These are phyloP conservation scores for Malacoctenus gilli DNA, from an alignment of 2,797 vertebrate species.

Conservation along the genomic window DNA sequence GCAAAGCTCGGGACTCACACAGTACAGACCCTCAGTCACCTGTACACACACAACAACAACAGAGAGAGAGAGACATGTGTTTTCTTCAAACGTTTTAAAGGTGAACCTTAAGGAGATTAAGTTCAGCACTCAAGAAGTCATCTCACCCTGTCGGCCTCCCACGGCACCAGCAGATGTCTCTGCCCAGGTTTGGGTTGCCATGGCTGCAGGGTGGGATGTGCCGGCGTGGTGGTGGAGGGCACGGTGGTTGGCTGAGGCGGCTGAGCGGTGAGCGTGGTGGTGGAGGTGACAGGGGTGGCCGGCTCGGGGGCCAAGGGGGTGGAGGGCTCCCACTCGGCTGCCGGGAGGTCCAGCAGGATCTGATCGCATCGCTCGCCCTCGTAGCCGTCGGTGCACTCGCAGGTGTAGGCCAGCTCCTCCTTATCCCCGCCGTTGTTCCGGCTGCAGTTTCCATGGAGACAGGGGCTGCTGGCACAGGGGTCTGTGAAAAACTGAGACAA, in stretches of 20 bases:
- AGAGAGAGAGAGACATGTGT: constrained; percentile 22
- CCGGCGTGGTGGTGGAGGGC: constrained; percentile 61
- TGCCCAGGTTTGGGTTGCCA: constrained; percentile 93
- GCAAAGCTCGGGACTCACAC: constrained; percentile 91
- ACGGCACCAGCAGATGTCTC: constrained; percentile 88
- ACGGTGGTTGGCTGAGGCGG: constrained; percentile 69
- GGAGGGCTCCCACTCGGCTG: constrained; percentile 75
- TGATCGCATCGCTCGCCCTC: constrained; percentile 87
- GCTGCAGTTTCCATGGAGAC: constrained; percentile 98
- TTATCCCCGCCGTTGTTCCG: constrained; percentile 60
- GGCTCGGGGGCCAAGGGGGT: constrained; percentile 76
- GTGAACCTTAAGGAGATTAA: constrained; percentile 12
- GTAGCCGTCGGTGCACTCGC: constrained; percentile 88
- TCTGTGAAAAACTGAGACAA: constrained; percentile 89
- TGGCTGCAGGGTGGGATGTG: constrained; percentile 81
- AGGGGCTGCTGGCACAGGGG: constrained; percentile 93
- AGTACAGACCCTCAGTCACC: constrained; percentile 90
- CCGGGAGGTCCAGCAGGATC: constrained; percentile 68
- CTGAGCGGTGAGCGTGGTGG: constrained; percentile 72
- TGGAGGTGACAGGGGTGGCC: constrained; percentile 73
- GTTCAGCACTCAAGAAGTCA: constrained; percentile 1
- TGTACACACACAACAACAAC: constrained; percentile 56
- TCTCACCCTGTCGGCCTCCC: constrained; percentile 93
- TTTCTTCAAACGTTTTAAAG: constrained; percentile 2
- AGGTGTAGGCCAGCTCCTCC: constrained; percentile 83